phyloP scores from a whole-genome alignment of 2,888 invertebrate genomes.

The Mythimna pallens region DNA sequence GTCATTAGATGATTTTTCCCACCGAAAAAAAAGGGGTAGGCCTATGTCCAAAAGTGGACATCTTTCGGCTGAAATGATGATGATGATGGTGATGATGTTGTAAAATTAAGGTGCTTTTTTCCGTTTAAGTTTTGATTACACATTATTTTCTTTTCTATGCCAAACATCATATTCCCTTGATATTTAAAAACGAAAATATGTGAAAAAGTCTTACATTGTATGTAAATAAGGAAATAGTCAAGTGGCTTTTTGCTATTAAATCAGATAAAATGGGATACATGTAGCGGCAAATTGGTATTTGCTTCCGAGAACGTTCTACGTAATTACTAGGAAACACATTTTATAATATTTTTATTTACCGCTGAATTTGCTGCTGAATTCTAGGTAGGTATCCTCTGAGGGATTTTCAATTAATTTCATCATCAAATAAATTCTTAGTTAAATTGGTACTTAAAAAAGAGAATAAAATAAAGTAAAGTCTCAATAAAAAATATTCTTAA shows the following conservation, averaged over 20 bases:
- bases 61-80: too few species aligned
- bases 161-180: neutral
- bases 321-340: conserved; percentile 29
- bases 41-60: too few species aligned
- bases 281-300: conserved; percentile 42
- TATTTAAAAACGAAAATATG: neutral
- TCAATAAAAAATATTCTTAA: too few species aligned
- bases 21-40: too few species aligned
- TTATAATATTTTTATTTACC: conserved; percentile 10
- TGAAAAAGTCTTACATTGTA: neutral
- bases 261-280: conserved; percentile 26
- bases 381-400: neutral
- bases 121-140: neutral
- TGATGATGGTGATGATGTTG: too few species aligned
- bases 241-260: conserved; percentile 20
- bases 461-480: too few species aligned
- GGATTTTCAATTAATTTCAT: neutral
- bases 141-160: neutral
- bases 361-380: neutral
- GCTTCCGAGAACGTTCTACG: conserved; percentile 1
- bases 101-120: too few species aligned
- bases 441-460: neutral
- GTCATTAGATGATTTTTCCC: too few species aligned
- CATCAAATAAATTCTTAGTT: too few species aligned
- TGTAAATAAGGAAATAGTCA: conserved; percentile 4